Conservation (phyloP, 2,113 vertebrate genomes). For the Sialia sialis region DNA sequence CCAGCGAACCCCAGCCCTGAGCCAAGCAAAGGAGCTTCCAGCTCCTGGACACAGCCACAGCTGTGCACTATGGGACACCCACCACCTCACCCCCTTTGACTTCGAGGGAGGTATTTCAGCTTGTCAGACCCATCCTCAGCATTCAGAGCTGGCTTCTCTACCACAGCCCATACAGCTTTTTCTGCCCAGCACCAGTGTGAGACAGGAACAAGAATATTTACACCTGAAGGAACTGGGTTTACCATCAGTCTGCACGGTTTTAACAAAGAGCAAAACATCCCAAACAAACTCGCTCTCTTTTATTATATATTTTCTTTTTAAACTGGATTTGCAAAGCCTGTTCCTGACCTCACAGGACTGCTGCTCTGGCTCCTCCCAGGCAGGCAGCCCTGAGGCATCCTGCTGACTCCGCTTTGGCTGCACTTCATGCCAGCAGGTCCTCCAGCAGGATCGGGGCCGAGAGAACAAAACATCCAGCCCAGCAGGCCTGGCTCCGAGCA, state of each 20-base stretch:
- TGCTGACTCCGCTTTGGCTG: conserved; percentile 35
- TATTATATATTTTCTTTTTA: neutral
- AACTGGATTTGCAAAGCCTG: neutral
- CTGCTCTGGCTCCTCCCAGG: conserved; percentile 3
- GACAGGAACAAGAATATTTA: neutral
- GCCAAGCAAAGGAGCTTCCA: neutral
- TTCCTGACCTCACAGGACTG: conserved; percentile 38
- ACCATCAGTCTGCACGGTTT: neutral
- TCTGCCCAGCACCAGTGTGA: neutral
- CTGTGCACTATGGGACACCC: neutral
- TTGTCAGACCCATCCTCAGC: neutral
- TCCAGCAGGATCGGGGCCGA: neutral
- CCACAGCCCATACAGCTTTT: neutral
- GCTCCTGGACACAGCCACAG: rapidly evolving
- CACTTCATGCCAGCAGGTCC: conserved; percentile 31
- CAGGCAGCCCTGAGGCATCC: neutral
- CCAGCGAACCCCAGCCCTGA: neutral
- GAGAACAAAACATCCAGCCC: conserved; percentile 49
- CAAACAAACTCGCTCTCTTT: neutral
- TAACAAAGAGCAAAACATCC: neutral
- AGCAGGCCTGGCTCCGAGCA: conserved; percentile 44
- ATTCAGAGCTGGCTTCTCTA: neutral
- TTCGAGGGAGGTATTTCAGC: neutral
- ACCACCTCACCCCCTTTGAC: neutral
- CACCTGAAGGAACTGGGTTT: neutral